Conservation (phyloP, 1,140 invertebrate genomes). For the Aphelinus atriplicis region DNA sequence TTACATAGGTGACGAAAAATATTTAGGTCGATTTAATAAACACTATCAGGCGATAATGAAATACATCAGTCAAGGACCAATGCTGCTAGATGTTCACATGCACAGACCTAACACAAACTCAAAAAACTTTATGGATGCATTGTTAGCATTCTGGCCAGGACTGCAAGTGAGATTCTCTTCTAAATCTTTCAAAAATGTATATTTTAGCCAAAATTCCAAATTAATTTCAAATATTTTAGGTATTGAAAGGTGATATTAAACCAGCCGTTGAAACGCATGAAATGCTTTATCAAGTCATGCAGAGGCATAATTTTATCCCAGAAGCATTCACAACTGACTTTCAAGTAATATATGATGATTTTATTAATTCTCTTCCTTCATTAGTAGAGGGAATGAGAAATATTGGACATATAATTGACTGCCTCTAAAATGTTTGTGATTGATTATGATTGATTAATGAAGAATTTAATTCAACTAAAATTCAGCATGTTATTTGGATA, state of each 20-base stretch:
- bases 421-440: constrained; percentile 17
- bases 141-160: constrained; percentile 98
- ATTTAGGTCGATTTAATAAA: constrained; percentile 91
- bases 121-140: constrained; percentile 96
- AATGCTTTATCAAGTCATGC: constrained; percentile 96
- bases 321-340: constrained; percentile 97
- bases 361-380: constrained; percentile 4
- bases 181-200: constrained; percentile 22
- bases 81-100: constrained; percentile 98
- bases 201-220: background rate
- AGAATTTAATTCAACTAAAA: constrained; percentile 7
- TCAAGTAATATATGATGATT: constrained; percentile 70
- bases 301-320: constrained; percentile 96
- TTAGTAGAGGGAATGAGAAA: constrained; percentile 11
- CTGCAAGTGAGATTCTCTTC: constrained; percentile 77
- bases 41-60: constrained; percentile 99
- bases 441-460: background rate
- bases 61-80: constrained; percentile 94
- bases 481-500: constrained; percentile 5
- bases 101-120: constrained; percentile 95
- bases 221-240: constrained; percentile 60
- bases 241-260: constrained; percentile 91
- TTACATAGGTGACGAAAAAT: constrained; percentile 82
- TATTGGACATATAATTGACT: constrained; percentile 31
- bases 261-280: constrained; percentile 97